Percentiles rank a stretch among this genome's conserved stretches.
These are phyloP conservation scores for Eupithecia inturbata DNA, from an alignment of 2,888 invertebrate genomes.

Conservation along the genomic window DNA sequence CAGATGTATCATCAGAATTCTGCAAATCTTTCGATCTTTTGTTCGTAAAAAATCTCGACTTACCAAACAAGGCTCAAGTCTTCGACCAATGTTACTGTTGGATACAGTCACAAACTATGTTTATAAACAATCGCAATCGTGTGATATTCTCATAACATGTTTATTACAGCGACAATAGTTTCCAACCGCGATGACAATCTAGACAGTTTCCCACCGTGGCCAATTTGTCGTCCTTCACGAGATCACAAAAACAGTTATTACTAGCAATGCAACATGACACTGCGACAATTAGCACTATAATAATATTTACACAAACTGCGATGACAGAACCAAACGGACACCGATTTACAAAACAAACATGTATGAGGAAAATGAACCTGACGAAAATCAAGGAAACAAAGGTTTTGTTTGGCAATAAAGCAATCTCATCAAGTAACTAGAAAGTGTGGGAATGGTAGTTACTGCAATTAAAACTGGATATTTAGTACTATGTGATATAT, in stretches of 20 bases:
- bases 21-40: background rate
- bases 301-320: constrained; percentile 37
- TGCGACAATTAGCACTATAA: constrained; percentile 37
- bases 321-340: constrained; percentile 46
- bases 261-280: constrained; percentile 52
- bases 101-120: background rate
- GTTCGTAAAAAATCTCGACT: background rate
- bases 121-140: constrained; percentile 8
- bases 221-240: constrained; percentile 35
- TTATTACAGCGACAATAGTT: constrained; percentile 26
- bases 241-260: constrained; percentile 35
- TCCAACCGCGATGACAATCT: constrained; percentile 33
- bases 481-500: background rate
- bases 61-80: background rate
- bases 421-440: constrained; percentile 1
- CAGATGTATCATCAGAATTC: background rate
- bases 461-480: background rate
- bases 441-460: background rate
- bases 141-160: constrained; percentile 15
- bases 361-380: constrained; percentile 36
- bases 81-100: background rate
- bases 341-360: constrained; percentile 47
- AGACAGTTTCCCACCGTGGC: constrained; percentile 36
- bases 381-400: constrained; percentile 28
- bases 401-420: constrained; percentile 21